Evolutionary conservation across 2,888 invertebrate species (phyloP), one percentile per base, ranked within the genome.

Genomic region (Scrobipalpa atriplicella): DNA sequence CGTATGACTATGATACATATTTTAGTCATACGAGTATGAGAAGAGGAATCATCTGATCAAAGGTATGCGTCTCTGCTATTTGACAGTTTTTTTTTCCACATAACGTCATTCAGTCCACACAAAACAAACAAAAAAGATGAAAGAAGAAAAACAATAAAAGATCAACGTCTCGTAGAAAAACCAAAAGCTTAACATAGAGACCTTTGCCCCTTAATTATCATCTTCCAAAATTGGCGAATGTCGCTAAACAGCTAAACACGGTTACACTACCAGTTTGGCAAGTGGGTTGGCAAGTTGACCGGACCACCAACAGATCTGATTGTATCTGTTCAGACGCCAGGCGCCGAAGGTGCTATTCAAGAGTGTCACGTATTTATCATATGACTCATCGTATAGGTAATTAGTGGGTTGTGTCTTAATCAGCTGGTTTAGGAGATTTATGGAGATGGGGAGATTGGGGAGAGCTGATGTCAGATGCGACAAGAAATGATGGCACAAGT

Each of bases 301-400:
- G 29, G 58, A 58, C 58, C 58, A 58, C 58, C 58, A 8, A 38
- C 38, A 9, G 7, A 38, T 38, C 16, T 2, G 58, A 58, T 58
- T 58, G 29, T 58, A 58, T 58, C 58, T 38, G 29, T 3, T 16
- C 1, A 58, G 58, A 58, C 58, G 58, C 58, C 58, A 19, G 58
- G 58, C 58, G 38, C 58, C 38, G 16, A 9, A 5, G n/a, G 16
- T 58, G n/a, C 36, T 58, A n/a, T 16, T 38, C 38, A 36, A 38
- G 16, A n/a, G 38, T 58, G 36, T 38, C 58, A 38, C 58, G 58
- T 58, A 38, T 13, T 58, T 58, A 58, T 58, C 58, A 58, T 36
- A 8, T 64, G 54, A 51, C 6, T 63, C 18, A 63, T 47, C 51
- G 18, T 41, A 10, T 38, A 38, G 58, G 7, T 58, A 58, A 58